phyloP scores from a whole-genome alignment of 2,888 invertebrate genomes.

The Spicauda simplicius region DNA sequence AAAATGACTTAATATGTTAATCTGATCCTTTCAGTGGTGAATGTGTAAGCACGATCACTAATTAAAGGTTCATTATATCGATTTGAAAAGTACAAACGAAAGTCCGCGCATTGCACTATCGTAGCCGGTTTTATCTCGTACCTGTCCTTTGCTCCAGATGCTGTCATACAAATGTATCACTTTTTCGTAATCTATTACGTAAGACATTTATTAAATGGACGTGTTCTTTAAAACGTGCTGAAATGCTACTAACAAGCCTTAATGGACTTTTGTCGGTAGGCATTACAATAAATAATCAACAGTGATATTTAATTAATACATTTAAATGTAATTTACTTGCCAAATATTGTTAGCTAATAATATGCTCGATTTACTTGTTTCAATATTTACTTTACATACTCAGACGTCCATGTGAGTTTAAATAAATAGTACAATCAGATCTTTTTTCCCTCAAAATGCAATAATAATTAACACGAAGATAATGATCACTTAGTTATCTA shows the following conservation, averaged over 20 bases:
- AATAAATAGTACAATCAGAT: too few species aligned
- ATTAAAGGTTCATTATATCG: neutral
- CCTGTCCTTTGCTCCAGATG: neutral
- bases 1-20: neutral
- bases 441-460: too few species aligned
- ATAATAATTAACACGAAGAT: too few species aligned
- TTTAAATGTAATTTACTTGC: too few species aligned
- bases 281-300: neutral
- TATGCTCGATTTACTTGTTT: too few species aligned
- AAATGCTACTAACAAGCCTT: neutral
- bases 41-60: neutral
- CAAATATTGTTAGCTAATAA: too few species aligned
- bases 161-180: neutral
- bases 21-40: too few species aligned
- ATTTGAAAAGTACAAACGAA: neutral
- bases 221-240: neutral
- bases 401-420: too few species aligned
- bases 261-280: neutral
- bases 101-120: neutral
- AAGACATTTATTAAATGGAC: neutral
- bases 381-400: too few species aligned
- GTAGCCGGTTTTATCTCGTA: constrained; percentile 3
- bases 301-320: too few species aligned
- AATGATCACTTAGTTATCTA: too few species aligned
- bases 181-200: neutral